Percentiles rank a stretch among this genome's conserved stretches.
Conservation (phyloP, 2,888 invertebrate species). For the Zele albiditarsus region DNA sequence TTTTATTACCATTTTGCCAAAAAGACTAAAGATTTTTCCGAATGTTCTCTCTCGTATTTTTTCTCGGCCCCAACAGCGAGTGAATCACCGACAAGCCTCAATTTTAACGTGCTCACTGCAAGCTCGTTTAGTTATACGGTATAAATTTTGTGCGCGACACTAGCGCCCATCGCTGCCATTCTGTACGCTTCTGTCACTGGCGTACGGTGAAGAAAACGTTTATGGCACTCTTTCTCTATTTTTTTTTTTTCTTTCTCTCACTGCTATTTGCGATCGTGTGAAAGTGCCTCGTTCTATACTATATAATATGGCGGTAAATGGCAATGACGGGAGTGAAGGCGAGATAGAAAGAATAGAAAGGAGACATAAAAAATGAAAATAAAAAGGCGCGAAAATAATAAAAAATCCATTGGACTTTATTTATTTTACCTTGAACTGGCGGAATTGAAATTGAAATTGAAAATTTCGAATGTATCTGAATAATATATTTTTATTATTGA, state of each 20-base stretch:
- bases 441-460: neutral
- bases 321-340: neutral
- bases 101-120: conserved; percentile 21
- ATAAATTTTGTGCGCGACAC: conserved; percentile 19
- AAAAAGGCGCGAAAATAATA: neutral
- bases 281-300: conserved; percentile 1
- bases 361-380: neutral
- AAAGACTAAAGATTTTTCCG: neutral
- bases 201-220: conserved; percentile 4
- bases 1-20: neutral
- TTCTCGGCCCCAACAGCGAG: conserved; percentile 46
- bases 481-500: no score
- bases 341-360: neutral
- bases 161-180: conserved; percentile 9
- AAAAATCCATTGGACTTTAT: neutral
- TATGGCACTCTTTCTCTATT: neutral
- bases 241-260: neutral
- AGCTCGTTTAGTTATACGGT: conserved; percentile 32
- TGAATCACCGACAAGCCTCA: conserved; percentile 46
- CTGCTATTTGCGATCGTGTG: conserved; percentile 4
- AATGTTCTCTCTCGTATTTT: conserved; percentile 39
- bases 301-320: neutral
- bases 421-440: neutral
- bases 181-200: conserved; percentile 10
- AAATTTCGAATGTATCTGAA: neutral